Base-by-base conservation (phyloP, 2,113 vertebrate genomes). In the Grus americana region DNA sequence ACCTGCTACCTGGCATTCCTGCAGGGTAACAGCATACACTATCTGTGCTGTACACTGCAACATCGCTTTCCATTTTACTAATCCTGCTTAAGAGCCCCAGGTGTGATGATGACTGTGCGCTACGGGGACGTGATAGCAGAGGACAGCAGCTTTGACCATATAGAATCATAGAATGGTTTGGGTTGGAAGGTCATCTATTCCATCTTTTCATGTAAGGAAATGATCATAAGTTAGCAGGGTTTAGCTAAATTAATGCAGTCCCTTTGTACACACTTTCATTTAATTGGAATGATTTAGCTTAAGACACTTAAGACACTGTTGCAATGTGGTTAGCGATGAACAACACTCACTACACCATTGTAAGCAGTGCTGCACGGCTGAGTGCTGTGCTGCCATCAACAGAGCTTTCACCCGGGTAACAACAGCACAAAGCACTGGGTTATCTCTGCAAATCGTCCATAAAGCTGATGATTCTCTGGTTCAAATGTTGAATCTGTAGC, bases 111-210 rank as follows among this genome's bases (percentile, higher is more conserved):
- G 36, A 38, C 34, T 72, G 38, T 52, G 13, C 1, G 1, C 68
- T 57, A 10, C 0, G 0, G 22, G 15, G 27, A 52, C 0, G 0
- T 14, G 46, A 49, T 4, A 68, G 44, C 65, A 72, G 24, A 73
- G 46, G 22, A 36, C 38, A 42, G 36, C 63, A 62, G 63, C n/a
- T 27, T 38, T 58, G 62, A 38, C 59, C 12, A 5, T 22, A 36
- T 3, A 30, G 22, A 38, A 38, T 54, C 55, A 61, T 22, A 16
- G 29, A 58, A 36, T 8, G 21, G 36, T 32, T 58, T 58, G 40
- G 42, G 29, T 59, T 24, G 46, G 62, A 62, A 78, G 50, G 18
- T 42, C 44, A 20, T 58, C 73, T 71, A 44, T 44, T 36, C 21
- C 36, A 21, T 72, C 50, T 72, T 71, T 71, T 36, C 23, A 19